phyloP scores from a whole-genome alignment of 2,888 invertebrate genomes.

The Slavum lentiscoides region DNA sequence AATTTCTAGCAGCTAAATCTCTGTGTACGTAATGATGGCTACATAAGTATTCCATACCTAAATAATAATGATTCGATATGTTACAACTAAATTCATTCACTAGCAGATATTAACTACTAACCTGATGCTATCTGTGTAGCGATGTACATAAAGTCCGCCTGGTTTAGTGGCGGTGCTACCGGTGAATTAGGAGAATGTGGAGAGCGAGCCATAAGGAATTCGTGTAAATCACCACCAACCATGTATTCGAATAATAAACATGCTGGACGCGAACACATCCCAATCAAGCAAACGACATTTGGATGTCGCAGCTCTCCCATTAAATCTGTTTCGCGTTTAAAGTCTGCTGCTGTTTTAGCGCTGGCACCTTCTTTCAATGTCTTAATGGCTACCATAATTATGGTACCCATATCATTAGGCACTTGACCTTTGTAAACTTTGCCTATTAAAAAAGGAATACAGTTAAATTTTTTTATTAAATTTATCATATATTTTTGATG shows the following conservation, averaged over 20 bases:
- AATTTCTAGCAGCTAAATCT: conserved; percentile 94
- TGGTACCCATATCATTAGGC: conserved; percentile 64
- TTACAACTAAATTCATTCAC: neutral
- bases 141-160: conserved; percentile 85
- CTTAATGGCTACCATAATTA: conserved; percentile 85
- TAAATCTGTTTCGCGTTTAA: conserved; percentile 83
- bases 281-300: conserved; percentile 92
- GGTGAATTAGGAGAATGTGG: conserved; percentile 67
- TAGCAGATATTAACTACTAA: conserved; percentile 58
- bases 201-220: conserved; percentile 88
- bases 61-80: neutral
- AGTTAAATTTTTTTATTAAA: neutral
- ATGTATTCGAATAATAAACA: conserved; percentile 98
- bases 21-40: conserved; percentile 95
- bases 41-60: conserved; percentile 84
- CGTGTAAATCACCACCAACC: conserved; percentile 95
- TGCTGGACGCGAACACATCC: conserved; percentile 86
- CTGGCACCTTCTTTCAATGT: conserved; percentile 91
- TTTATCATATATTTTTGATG: conserved; percentile 4
- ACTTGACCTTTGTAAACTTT: conserved; percentile 96
- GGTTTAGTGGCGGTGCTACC: conserved; percentile 70
- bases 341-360: conserved; percentile 87
- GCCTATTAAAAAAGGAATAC: conserved; percentile 60
- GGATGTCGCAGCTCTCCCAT: conserved; percentile 93
- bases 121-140: conserved; percentile 83